Evolutionary conservation across 2,113 vertebrate species (phyloP).

Genomic region (Rattus rattus): DNA sequence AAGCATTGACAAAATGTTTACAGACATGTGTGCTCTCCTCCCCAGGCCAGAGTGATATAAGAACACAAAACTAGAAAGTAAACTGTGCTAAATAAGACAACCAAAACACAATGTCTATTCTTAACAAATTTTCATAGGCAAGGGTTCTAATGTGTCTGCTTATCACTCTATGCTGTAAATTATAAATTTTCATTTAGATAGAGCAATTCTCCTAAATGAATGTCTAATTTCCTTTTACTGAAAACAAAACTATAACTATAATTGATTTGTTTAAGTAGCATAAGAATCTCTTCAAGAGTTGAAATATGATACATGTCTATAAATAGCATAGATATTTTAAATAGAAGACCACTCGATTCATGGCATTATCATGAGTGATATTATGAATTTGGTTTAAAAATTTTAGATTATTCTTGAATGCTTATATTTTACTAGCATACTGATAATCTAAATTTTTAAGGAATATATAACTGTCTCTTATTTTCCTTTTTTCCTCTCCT

Average conservation of each 20-base stretch:
- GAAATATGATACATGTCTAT: neutral
- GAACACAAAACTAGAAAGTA: neutral
- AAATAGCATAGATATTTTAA: neutral
- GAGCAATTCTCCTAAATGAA: neutral
- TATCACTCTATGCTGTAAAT: neutral
- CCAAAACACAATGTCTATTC: constrained; percentile 15
- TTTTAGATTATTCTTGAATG: neutral
- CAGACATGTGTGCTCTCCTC: neutral
- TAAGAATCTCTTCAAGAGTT: neutral
- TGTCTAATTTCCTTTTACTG: neutral
- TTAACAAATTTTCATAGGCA: neutral
- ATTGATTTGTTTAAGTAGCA: neutral
- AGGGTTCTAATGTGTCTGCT: neutral
- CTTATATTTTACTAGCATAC: neutral
- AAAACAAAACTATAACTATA: neutral
- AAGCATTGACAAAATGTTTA: constrained; percentile 31
- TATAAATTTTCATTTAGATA: constrained; percentile 7
- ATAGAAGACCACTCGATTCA: neutral
- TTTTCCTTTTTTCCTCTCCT: neutral
- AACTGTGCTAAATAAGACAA: neutral
- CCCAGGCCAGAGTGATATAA: neutral
- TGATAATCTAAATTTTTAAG: neutral
- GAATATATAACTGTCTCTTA: too few species aligned
- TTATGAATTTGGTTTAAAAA: neutral
- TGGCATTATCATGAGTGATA: neutral